Base-by-base conservation (phyloP, 2,888 invertebrate species). In the Sceliomorpha sp. region DNA sequence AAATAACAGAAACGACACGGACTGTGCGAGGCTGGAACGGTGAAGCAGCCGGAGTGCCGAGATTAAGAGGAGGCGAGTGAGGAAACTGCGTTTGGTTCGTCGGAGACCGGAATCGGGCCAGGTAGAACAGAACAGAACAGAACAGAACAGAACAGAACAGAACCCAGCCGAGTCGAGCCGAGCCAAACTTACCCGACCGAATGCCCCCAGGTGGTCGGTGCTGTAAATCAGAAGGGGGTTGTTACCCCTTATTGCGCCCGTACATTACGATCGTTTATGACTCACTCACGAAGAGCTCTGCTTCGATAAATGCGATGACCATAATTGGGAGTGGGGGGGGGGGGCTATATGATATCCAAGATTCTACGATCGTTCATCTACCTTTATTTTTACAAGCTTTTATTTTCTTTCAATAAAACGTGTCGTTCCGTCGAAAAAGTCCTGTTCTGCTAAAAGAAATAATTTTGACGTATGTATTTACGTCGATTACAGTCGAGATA, bases 121-220 rank as follows among this genome's bases (percentile, higher is more conserved):
- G n/a, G n/a, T n/a, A n/a, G n/a, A n/a, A n/a, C n/a, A n/a, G n/a
- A n/a, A n/a, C n/a, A n/a, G n/a, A n/a, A n/a, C n/a, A n/a, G n/a
- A n/a, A n/a, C n/a, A n/a, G n/a, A n/a, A n/a, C n/a, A n/a, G n/a
- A n/a, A n/a, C 17, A 10, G 44, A 31, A 15, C 31, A 44, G 29
- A n/a, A 17, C 44, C 31, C n/a, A n/a, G n/a, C 14, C 20, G 39
- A 7, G 34, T 48, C 20, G 20, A 26, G 42, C 37, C 59, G 24
- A 72, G 69, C 63, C 75, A 68, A 72, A 70, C 66, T 62, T 72
- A 63, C 60, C 69, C 67, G n/a, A 64, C 70, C 66, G 70, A 72
- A 74, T 70, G 72, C 73, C 71, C 70, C 78, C 78, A 78, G 79
- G 78, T 78, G 78, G 71, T 70, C 71, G 74, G 53, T 69, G 68